Evolutionary conservation across 2,888 invertebrate species (phyloP).

Genomic region (Tridacna crocea): DNA sequence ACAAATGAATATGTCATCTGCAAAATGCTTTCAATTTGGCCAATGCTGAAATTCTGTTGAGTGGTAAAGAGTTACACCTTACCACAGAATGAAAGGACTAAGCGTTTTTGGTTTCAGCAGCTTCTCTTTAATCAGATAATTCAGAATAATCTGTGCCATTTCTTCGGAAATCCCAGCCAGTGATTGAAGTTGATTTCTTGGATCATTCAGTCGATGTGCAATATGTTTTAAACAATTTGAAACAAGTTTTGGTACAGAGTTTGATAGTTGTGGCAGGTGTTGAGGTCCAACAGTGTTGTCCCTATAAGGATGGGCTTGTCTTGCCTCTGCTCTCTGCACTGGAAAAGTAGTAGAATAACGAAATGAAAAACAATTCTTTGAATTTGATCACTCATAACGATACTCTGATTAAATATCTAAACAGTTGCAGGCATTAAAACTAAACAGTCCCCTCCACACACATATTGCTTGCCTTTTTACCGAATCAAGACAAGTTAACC

Average conservation of each 20-base stretch:
- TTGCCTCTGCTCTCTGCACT: constrained; percentile 77
- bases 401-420: neutral
- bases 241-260: constrained; percentile 64
- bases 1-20: too few species aligned
- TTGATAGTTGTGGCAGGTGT: constrained; percentile 44
- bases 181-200: constrained; percentile 72
- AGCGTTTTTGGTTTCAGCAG: constrained; percentile 79
- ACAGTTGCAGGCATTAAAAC: neutral
- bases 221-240: constrained; percentile 73
- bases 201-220: constrained; percentile 73
- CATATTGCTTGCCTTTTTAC: neutral
- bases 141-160: constrained; percentile 76
- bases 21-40: too few species aligned
- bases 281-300: constrained; percentile 20
- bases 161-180: constrained; percentile 78
- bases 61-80: neutral
- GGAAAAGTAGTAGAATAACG: constrained; percentile 18
- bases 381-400: too few species aligned
- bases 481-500: neutral
- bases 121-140: constrained; percentile 76
- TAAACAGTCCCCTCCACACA: neutral
- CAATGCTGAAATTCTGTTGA: too few species aligned
- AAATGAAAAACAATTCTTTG: too few species aligned
- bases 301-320: constrained; percentile 51
- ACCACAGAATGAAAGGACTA: constrained; percentile 81